Base-by-base conservation (phyloP, 2,888 invertebrate species). In the Peribatodes rhomboidaria region DNA sequence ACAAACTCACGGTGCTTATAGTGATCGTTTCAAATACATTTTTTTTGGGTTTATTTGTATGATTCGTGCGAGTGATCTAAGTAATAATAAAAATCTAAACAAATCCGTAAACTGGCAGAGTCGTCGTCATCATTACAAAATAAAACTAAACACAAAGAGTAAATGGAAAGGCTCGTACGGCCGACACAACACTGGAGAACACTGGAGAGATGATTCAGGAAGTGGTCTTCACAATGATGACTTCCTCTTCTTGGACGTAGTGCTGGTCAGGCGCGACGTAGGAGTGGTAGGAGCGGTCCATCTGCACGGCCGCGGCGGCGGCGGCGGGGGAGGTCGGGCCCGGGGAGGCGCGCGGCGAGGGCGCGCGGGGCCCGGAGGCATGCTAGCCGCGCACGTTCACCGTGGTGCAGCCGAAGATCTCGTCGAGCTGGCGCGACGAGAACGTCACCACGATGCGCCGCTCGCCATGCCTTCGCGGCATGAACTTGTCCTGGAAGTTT, bases 401-500 rank as follows among this genome's bases (percentile, higher is more conserved):
- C 69, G 83, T 91, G 9, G 92, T 92, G 71, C 94, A 94, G 56
- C 95, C 95, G 74, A 92, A 92, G 80, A 95, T 94, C 84, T 95
- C 95, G 81, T 94, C 94, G 64, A 96, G 87, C 86, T 95, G 95
- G 61, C 94, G 92, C 37, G 95, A 95, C 59, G 94, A 95, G 89
- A 96, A 96, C 44, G 95, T 94, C 67, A 94, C 95, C 20, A 95
- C 95, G 70, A 96, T 92, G 77, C 94, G 95, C n/a, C 94, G 87
- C 77, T 95, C 94, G 8, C 96, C 96, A 50, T 90, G 85, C 56
- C 94, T 90, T 31, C 94, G 92, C 0, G 96, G 95, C 61, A 93
- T 81, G 77, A 96, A 94, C 74, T 90, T 93, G 80, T 95, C 95
- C 73, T 93, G 93, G 84, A 95, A 94, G 68, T 93, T 94, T 67